A percentile compares a stretch with the other conserved stretches of the same genome.
phyloP scores from a whole-genome alignment of 30 jellyfish, hydroid and myxozoan species.

The Turritopsis dohrnii region DNA sequence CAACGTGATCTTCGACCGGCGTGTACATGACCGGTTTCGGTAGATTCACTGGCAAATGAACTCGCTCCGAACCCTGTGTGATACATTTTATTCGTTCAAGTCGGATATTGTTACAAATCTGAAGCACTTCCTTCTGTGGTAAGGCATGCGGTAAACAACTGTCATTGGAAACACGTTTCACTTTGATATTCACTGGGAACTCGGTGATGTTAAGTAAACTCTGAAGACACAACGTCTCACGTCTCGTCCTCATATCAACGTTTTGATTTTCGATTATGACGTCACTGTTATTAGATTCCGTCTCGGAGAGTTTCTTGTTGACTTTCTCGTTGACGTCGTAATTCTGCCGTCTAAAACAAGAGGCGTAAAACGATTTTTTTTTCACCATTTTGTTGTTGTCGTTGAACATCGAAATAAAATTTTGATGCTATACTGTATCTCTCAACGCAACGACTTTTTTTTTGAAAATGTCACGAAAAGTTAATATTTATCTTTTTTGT shows the following conservation, averaged over 20 bases:
- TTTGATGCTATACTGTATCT: not conserved
- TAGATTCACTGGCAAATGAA: not conserved
- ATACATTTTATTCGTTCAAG: constrained; percentile 22
- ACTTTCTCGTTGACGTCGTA: not conserved
- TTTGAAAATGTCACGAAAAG: not conserved
- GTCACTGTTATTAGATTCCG: not conserved
- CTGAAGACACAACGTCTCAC: not conserved
- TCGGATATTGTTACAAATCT: not conserved
- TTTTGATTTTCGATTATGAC: not conserved
- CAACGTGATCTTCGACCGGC: not conserved
- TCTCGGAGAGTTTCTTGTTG: not conserved
- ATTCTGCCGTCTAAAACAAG: not conserved
- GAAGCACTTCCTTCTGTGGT: constrained; percentile 4
- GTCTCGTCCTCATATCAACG: not conserved
- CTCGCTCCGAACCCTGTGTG: not conserved
- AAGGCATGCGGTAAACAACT: not conserved
- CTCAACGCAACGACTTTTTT: not conserved
- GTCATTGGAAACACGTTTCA: not conserved
- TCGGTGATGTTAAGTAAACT: not conserved
- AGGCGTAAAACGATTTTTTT: not conserved
- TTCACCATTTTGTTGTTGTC: not conserved
- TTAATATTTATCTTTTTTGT: not conserved
- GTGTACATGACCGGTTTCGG: constrained; percentile 28
- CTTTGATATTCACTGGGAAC: not conserved
- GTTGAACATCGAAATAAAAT: not conserved